Evolutionary conservation across 2,113 vertebrate genomes (phyloP), one percentile per base, ranked within the genome.

Genomic region (Hydrochoerus hydrochaeris): DNA sequence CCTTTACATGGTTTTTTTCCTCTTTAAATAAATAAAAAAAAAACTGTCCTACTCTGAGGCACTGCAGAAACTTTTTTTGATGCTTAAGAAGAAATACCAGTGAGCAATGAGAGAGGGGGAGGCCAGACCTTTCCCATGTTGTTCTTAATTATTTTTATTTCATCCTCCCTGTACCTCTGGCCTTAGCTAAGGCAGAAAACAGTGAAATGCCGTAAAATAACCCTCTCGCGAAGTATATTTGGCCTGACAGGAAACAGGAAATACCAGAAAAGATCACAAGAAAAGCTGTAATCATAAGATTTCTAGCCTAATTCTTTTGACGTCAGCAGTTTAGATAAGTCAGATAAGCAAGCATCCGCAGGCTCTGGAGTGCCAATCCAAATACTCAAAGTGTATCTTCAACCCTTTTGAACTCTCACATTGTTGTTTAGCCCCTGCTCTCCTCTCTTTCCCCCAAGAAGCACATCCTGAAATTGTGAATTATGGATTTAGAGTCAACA

Each of bases 251-350:
- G 98, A 98, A 98, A 97, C 98, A 98, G 98, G 98, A 98, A 98
- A 98, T 98, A 97, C 98, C 98, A 98, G 98, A 98, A 98, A 98
- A 98, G 98, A 98, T 98, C 98, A 98, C 97, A 98, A 98, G 98
- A 97, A 98, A 98, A 97, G 96, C 98, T 98, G 98, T 96, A 98
- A 98, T 98, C 98, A 97, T 97, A 97, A 98, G 98, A 98, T 98
- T 98, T 98, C 97, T 97, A 97, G 98, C 94, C 97, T 98, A 97
- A 98, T 98, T 98, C 98, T 98, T 97, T 98, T 98, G 98, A 98
- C 98, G 97, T 98, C 97, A 98, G 96, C 97, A 94, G 96, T 96
- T 97, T 95, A 97, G 97, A 98, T 97, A 98, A 97, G 97, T 98
- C 95, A 96, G 98, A 98, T 98, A 98, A 98, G 97, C 96, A 94